Evolutionary conservation across 2,113 vertebrate genomes (phyloP), one percentile per base, ranked within the genome.

Genomic region (Neopipo cinnamomea): DNA sequence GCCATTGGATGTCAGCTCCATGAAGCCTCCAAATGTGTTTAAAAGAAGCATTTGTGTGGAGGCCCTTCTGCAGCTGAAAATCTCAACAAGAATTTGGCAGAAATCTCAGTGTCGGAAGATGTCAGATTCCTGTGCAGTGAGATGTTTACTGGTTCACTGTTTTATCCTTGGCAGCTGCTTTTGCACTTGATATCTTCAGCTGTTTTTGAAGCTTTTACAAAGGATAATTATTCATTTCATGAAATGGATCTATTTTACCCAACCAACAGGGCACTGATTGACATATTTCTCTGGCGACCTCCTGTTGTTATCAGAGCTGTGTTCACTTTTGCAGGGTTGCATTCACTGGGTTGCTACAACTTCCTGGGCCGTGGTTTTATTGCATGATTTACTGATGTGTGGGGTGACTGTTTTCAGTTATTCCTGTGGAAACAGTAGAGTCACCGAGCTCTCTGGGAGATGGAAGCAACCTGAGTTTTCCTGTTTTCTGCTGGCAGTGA

Each of bases 41-140:
- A 96, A 97, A 97, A 97, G 91, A 85, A 94, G 71, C 74, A 49
- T 96, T 96, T 97, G 91, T 94, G 62, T 90, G 78, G 93, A 95
- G 92, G 91, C 88, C 76, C 92, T 96, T 96, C 85, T 86, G 70
- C 84, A 96, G 94, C 94, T 97, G 95, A 98, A 96, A 97, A 97
- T 88, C 94, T 91, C 81, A 90, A 87, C 53, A 96, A 94, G 85
- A 92, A 98, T 98, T 98, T 98, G 98, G 98, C 98, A 96, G 86
- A 90, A 95, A 84, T 88, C 74, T 84, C 56, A 11, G 75, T 68
- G 56, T 95, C 20, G 56, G 95, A 98, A 97, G 98, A 98, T 97
- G 96, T 97, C 96, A 98, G 98, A 98, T 99, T 99, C 98, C 97
- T 98, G 97, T 85, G 89, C 95, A 95, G 76, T 97, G 98, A 98